phyloP scores from a whole-genome alignment of 2,797 vertebrate genomes.

The Nyctalus aviator region DNA sequence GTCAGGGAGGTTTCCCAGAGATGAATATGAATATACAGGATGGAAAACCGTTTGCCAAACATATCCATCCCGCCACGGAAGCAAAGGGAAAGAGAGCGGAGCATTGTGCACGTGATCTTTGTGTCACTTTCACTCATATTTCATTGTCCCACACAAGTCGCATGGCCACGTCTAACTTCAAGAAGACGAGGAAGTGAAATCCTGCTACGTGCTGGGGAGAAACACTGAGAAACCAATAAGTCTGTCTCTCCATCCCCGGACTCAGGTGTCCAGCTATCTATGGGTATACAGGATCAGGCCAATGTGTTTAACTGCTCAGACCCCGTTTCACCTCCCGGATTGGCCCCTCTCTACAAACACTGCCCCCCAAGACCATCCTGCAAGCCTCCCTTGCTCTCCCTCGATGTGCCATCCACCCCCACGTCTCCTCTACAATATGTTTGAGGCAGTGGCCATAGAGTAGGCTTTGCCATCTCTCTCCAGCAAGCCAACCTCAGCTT shows the following conservation, averaged over 20 bases:
- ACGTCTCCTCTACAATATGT: not conserved
- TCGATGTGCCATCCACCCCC: rapidly evolving
- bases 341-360: not conserved
- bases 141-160: not conserved
- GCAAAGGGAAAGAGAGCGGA: not conserved
- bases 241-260: not conserved
- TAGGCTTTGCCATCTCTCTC: not conserved
- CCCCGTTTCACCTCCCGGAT: not conserved
- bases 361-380: too few relatives aligned
- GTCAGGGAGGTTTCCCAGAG: not conserved
- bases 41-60: not conserved
- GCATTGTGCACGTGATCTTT: not conserved
- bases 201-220: not conserved
- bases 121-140: not conserved
- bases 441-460: not conserved
- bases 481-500: not conserved
- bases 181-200: not conserved
- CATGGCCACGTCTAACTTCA: not conserved
- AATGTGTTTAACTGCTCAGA: not conserved
- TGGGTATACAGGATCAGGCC: not conserved
- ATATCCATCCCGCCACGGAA: not conserved
- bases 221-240: not conserved
- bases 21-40: not conserved
- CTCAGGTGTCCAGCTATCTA: not conserved
- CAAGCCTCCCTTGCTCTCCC: not conserved